phyloP scores from a whole-genome alignment of 2,888 invertebrate genomes.

The Acronicta psi region DNA sequence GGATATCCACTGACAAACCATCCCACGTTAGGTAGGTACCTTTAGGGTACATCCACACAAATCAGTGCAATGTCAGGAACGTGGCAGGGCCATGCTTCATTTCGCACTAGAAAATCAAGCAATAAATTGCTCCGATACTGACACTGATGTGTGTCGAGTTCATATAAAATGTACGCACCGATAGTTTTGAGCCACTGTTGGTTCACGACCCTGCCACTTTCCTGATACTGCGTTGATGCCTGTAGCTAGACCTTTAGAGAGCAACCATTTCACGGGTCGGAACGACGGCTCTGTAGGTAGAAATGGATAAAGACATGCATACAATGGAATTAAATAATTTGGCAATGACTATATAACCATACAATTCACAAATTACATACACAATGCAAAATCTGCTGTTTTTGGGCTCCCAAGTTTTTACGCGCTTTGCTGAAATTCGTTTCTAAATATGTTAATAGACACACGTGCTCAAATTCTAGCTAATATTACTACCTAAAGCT shows the following conservation, averaged over 20 bases:
- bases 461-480: too few species aligned
- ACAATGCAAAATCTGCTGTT: too few species aligned
- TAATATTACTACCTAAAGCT: too few species aligned
- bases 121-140: background rate
- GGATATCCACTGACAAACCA: background rate
- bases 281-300: background rate
- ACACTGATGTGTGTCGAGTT: background rate
- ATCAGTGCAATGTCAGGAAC: background rate
- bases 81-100: background rate
- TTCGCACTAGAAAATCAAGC: too few species aligned
- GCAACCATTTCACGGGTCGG: background rate
- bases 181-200: background rate
- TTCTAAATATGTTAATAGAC: too few species aligned
- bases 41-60: background rate
- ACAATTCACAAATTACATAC: too few species aligned
- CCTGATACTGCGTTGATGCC: background rate
- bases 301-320: background rate
- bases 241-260: background rate
- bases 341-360: background rate
- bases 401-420: too few species aligned
- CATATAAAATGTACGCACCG: conserved; percentile 1
- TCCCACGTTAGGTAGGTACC: background rate
- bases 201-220: background rate
- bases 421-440: too few species aligned
- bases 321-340: too few species aligned